Conservation (phyloP, 2,888 invertebrate genomes). For the Drosophila pseudotalamancana region DNA sequence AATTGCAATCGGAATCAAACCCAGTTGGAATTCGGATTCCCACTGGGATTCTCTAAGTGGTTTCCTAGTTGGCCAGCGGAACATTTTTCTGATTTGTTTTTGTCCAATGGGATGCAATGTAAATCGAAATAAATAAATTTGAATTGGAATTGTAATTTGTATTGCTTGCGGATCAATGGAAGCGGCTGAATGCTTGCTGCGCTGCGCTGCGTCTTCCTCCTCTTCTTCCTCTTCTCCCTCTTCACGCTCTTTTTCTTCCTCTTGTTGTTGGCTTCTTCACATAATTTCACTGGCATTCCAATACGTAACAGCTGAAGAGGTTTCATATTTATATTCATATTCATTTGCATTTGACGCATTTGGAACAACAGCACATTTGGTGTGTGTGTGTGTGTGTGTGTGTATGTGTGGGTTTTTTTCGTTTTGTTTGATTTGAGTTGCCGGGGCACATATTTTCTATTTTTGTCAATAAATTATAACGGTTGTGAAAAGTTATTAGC, state of each 20-base stretch:
- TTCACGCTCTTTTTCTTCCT: slow-evolving; percentile 6
- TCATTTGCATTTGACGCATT: slow-evolving; percentile 57
- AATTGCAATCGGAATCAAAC: neutral
- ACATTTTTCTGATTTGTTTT: no score
- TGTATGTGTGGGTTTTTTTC: neutral
- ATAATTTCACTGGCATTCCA: slow-evolving; percentile 67
- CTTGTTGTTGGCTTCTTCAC: slow-evolving; percentile 24
- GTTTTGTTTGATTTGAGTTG: slow-evolving; percentile 1
- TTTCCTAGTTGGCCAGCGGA: neutral
- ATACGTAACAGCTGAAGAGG: slow-evolving; percentile 50
- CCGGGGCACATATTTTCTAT: slow-evolving; percentile 63
- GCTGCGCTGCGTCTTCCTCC: slow-evolving; percentile 4
- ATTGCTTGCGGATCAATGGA: neutral
- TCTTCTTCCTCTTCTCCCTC: neutral
- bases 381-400: slow-evolving; percentile 5
- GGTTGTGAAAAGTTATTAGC: slow-evolving; percentile 81
- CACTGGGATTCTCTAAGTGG: neutral
- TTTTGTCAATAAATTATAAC: slow-evolving; percentile 79
- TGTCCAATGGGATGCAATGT: no score
- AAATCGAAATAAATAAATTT: no score
- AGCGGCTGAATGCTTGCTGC: neutral
- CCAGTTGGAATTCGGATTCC: neutral
- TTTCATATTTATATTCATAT: slow-evolving; percentile 23
- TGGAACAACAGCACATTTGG: slow-evolving; percentile 13
- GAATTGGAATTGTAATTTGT: no score